Evolutionary conservation across 2,797 vertebrate species (phyloP).

Genomic region (Eupleurogrammus muticus): DNA sequence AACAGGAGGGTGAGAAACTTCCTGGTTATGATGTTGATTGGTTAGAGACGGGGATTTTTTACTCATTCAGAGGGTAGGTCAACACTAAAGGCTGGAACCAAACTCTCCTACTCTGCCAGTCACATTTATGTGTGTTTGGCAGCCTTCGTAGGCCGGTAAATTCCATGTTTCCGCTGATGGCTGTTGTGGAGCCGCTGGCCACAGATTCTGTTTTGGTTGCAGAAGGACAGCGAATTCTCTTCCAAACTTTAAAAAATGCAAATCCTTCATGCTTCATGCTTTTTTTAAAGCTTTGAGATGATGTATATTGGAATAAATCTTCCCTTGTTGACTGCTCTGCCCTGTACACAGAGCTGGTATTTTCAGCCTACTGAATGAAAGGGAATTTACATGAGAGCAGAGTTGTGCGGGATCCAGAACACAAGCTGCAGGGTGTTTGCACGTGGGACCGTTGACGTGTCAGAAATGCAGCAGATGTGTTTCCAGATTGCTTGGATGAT

Average conservation of each 20-base stretch:
- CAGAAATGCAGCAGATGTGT: slow-evolving; percentile 32
- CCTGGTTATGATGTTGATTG: slow-evolving; percentile 12
- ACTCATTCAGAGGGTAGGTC: slow-evolving; percentile 37
- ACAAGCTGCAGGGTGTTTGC: slow-evolving; percentile 19
- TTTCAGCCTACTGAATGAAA: slow-evolving; percentile 7
- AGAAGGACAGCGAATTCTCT: slow-evolving; percentile 21
- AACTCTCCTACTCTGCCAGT: slow-evolving; percentile 24
- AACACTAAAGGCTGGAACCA: slow-evolving; percentile 39
- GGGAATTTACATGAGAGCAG: slow-evolving; percentile 7
- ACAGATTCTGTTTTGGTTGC: slow-evolving; percentile 51
- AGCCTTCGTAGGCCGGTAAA: slow-evolving; percentile 38
- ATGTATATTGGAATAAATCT: slow-evolving; percentile 6
- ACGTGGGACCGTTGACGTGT: slow-evolving; percentile 26
- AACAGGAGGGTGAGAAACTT: slow-evolving; percentile 45
- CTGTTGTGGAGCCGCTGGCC: slow-evolving; percentile 33
- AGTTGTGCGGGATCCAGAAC: slow-evolving; percentile 11
- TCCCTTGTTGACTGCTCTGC: neutral
- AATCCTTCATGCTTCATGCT: neutral
- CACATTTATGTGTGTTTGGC: slow-evolving; percentile 36
- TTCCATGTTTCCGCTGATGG: slow-evolving; percentile 54
- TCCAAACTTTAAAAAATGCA: slow-evolving; percentile 20
- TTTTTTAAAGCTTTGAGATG: slow-evolving; percentile 12
- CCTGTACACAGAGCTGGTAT: neutral
- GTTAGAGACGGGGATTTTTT: slow-evolving; percentile 22
- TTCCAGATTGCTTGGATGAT: slow-evolving; percentile 31